Evolutionary conservation across 1,140 invertebrate species (phyloP), one percentile per base, ranked within the genome.

Genomic region (Ostrea denselamellosa): DNA sequence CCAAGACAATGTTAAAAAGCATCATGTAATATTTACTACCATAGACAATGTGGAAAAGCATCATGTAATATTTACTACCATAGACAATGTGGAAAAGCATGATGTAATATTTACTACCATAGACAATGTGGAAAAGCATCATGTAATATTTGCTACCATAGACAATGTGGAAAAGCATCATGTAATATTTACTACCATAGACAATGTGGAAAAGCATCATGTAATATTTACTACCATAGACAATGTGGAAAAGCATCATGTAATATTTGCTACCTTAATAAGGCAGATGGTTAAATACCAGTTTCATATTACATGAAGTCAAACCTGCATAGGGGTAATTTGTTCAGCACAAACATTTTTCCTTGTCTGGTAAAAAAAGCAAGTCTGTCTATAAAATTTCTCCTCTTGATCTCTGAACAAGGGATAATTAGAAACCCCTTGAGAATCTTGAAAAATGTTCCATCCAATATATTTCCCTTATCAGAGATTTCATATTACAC

Each of bases 271-370:
- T 77, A 22, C 28, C 28, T 9, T 77, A 77, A 77, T 22, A 77
- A 14, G 25, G 22, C 68, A 77, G 68, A 77, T 77, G 68, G 68
- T 34, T 77, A 34, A 77, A 77, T 77, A 77, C 68, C 28, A 77
- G 68, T 77, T 77, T 77, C 68, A 77, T 77, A 77, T 77, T 77
- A 77, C 68, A 25, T 14, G 28, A 77, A 77, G 8, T 77, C n/a
- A 14, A 25, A 34, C 68, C 68, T 77, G 28, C 28, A 34, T 25
- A 77, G 17, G 68, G 68, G 68, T 34, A 77, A 77, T 77, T 77
- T 77, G 68, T 77, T 77, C 68, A 28, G 68, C 25, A 34, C 25
- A 14, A 14, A 25, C 68, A 28, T 77, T 25, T 14, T 77, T 77
- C 25, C 9, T 10, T 77, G 25, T 77, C 28, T 34, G 68, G 22